Evolutionary conservation across 2,797 vertebrate genomes (phyloP).

Genomic region (Holocentrus rufus): DNA sequence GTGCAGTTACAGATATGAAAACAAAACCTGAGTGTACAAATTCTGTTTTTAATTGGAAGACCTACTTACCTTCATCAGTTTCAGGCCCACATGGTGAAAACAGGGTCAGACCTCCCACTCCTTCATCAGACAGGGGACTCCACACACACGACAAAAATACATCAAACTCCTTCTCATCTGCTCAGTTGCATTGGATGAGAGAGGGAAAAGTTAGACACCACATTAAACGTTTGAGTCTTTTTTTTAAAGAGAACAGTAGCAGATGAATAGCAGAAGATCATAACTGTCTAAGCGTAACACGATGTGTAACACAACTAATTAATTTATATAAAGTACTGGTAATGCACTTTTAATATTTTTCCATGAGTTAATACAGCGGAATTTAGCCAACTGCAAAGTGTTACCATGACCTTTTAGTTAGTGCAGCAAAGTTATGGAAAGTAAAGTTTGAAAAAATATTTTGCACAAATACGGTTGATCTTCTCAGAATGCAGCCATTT

Average conservation of each 20-base stretch:
- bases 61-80: constrained; percentile 41
- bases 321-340: too few species aligned
- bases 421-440: too few species aligned
- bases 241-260: fast-evolving
- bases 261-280: neutral
- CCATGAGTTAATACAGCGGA: too few species aligned
- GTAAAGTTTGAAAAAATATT: too few species aligned
- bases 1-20: too few species aligned
- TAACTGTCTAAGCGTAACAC: too few species aligned
- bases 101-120: neutral
- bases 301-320: neutral
- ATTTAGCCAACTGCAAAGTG: too few species aligned
- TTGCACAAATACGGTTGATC: too few species aligned
- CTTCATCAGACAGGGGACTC: constrained; percentile 38
- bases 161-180: constrained; percentile 88
- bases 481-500: neutral
- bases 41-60: neutral
- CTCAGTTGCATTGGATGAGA: constrained; percentile 16
- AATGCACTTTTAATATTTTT: too few species aligned
- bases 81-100: constrained; percentile 2
- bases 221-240: neutral
- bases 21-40: neutral
- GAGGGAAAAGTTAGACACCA: constrained; percentile 1
- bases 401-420: too few species aligned
- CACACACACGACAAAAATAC: constrained; percentile 88